phyloP scores from a whole-genome alignment of 2,797 vertebrate species.

The Hydrophis major region DNA sequence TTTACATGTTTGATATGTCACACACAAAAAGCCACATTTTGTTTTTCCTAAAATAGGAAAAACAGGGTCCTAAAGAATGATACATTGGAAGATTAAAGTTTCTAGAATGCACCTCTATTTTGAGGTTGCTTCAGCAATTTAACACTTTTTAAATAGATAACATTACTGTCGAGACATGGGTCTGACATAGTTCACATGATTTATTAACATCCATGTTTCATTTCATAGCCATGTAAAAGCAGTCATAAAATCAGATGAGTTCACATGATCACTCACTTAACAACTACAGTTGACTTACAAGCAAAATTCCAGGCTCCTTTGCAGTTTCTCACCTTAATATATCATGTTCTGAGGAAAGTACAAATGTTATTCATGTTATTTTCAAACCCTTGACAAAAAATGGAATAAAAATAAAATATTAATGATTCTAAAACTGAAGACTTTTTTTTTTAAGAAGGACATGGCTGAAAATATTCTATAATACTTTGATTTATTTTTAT shows the following conservation, averaged over 20 bases:
- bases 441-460: slow-evolving; percentile 46
- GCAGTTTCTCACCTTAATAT: not conserved
- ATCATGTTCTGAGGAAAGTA: not conserved
- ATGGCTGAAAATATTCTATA: slow-evolving; percentile 59
- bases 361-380: not conserved
- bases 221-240: no score
- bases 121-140: slow-evolving; percentile 21
- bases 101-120: not conserved
- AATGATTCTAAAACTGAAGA: slow-evolving; percentile 63
- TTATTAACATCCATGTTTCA: not conserved
- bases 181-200: not conserved
- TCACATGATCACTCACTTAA: not conserved
- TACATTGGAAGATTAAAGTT: not conserved
- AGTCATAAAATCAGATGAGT: not conserved
- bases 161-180: not conserved
- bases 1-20: not conserved
- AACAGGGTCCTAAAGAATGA: not conserved
- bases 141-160: not conserved
- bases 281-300: not conserved
- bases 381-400: not conserved
- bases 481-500: slow-evolving; percentile 61
- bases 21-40: not conserved
- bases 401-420: slow-evolving; percentile 27
- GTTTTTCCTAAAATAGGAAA: not conserved
- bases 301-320: not conserved